phyloP scores from a whole-genome alignment of 2,888 invertebrate genomes.

The Phlogophora meticulosa region DNA sequence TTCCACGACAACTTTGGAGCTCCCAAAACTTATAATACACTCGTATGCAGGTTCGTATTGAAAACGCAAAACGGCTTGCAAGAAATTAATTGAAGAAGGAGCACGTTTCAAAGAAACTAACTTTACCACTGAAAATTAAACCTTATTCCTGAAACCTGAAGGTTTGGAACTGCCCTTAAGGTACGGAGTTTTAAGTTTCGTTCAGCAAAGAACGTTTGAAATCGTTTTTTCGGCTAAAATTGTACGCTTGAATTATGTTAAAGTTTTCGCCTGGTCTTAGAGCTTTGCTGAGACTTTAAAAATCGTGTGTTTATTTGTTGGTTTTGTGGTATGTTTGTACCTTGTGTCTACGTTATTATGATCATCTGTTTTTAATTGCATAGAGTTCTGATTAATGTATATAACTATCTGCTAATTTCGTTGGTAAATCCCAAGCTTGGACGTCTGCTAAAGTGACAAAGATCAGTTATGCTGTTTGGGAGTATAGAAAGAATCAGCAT shows the following conservation, averaged over 20 bases:
- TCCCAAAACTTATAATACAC: slow-evolving; percentile 73
- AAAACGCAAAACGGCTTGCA: slow-evolving; percentile 70
- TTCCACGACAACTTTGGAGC: slow-evolving; percentile 33
- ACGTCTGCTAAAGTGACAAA: too few species aligned
- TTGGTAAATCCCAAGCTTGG: too few species aligned
- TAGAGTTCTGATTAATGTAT: background rate
- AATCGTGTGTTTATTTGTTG: slow-evolving; percentile 23
- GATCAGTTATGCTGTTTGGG: too few species aligned
- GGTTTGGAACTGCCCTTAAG: background rate
- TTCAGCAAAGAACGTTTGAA: slow-evolving; percentile 57
- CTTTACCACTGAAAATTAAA: slow-evolving; percentile 8
- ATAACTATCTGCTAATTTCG: too few species aligned
- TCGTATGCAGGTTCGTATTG: slow-evolving; percentile 74
- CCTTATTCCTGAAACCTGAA: slow-evolving; percentile 3
- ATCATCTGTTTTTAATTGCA: background rate
- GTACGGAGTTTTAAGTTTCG: slow-evolving; percentile 50
- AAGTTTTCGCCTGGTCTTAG: slow-evolving; percentile 54
- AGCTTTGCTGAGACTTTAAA: slow-evolving; percentile 41
- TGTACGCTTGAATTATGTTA: slow-evolving; percentile 59
- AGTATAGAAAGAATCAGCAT: too few species aligned
- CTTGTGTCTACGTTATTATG: slow-evolving; percentile 7
- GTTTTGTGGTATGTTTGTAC: slow-evolving; percentile 1
- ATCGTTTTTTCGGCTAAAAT: slow-evolving; percentile 57
- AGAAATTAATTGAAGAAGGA: slow-evolving; percentile 80
- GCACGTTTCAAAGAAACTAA: slow-evolving; percentile 62